Evolutionary conservation across 2,888 invertebrate species (phyloP).

Genomic region (Ophioninae sp.): DNA sequence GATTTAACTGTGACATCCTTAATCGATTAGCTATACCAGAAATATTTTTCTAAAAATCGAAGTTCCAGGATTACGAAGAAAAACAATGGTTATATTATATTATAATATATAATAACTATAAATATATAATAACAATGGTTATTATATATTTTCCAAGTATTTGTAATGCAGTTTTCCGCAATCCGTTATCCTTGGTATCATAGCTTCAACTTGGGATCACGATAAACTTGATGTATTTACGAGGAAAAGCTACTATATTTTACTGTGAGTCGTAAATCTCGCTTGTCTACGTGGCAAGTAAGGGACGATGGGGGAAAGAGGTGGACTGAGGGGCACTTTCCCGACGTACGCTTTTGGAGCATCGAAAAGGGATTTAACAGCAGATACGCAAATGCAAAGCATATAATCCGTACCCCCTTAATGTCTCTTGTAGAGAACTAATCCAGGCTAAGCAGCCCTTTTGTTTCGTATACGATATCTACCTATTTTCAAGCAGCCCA

Average conservation of each 20-base stretch:
- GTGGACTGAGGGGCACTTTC: conserved; percentile 4
- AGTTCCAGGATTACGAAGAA: not conserved
- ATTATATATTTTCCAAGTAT: conserved; percentile 1
- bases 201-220: conserved; percentile 36
- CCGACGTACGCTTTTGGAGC: conserved; percentile 9
- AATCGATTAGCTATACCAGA: too few relatives aligned
- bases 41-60: not conserved
- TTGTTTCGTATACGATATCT: conserved; percentile 30
- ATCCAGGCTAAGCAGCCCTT: conserved; percentile 34
- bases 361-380: conserved; percentile 34
- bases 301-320: conserved; percentile 2
- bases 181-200: not conserved
- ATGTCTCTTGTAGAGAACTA: conserved; percentile 15
- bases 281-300: conserved; percentile 5
- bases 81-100: too few relatives aligned
- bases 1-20: too few relatives aligned
- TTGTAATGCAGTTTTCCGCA: conserved; percentile 4
- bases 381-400: conserved; percentile 32
- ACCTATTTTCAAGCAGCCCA: conserved; percentile 19
- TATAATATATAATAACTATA: too few relatives aligned
- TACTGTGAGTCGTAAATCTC: not conserved
- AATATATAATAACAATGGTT: too few relatives aligned
- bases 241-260: not conserved
- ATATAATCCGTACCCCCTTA: conserved; percentile 41
- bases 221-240: not conserved